Conservation (phyloP, 2,888 invertebrate species). For the Ophonus ardosiacus region DNA sequence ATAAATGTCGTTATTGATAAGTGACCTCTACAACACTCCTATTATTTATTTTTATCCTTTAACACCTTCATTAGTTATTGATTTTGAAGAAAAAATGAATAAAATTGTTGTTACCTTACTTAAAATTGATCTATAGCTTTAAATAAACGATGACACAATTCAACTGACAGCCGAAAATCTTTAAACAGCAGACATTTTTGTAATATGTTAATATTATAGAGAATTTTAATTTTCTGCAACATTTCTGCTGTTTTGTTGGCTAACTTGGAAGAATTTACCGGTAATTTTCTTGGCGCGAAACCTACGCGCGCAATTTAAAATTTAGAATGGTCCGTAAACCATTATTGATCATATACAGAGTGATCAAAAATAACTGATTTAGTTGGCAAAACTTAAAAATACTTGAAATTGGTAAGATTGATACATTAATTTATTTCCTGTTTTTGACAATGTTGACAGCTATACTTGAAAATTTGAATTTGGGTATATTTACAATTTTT, state of each 20-base stretch:
- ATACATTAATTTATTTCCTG: too few relatives aligned
- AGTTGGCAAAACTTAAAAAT: too few relatives aligned
- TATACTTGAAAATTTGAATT: too few relatives aligned
- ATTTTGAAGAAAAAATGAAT: neutral
- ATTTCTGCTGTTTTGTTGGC: neutral
- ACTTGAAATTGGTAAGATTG: too few relatives aligned
- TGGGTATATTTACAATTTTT: too few relatives aligned
- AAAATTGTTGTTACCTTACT: slow-evolving; percentile 34
- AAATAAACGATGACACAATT: slow-evolving; percentile 60
- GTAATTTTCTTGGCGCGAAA: neutral
- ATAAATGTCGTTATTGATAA: slow-evolving; percentile 38
- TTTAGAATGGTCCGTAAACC: neutral
- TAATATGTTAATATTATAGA: slow-evolving; percentile 12
- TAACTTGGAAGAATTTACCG: neutral
- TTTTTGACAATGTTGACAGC: too few relatives aligned
- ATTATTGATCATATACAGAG: neutral
- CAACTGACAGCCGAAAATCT: slow-evolving; percentile 58
- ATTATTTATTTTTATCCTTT: neutral
- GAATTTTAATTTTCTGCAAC: slow-evolving; percentile 3
- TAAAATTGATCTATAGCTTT: slow-evolving; percentile 19
- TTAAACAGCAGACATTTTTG: slow-evolving; percentile 53
- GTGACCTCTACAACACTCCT: neutral
- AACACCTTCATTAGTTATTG: neutral
- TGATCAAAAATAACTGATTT: too few relatives aligned
- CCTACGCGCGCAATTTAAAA: neutral